A percentile compares a stretch with the other conserved stretches of the same genome.
phyloP scores from a whole-genome alignment of 2,113 vertebrate species.

The Cyanoramphus novaezelandiae region DNA sequence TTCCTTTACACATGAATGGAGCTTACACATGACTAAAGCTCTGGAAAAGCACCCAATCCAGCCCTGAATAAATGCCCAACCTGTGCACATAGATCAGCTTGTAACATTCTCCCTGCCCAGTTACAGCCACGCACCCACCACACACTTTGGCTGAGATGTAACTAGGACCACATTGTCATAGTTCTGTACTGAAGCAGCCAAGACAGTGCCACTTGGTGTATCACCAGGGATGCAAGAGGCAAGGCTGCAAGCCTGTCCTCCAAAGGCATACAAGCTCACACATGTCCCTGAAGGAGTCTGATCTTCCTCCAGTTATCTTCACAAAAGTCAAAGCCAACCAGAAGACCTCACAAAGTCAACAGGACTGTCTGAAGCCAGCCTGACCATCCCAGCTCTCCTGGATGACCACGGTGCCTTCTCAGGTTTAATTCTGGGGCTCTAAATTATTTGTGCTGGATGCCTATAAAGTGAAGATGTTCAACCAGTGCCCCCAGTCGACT shows the following conservation, averaged over 20 bases:
- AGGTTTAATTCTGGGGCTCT: background rate
- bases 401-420: background rate
- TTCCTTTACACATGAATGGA: background rate
- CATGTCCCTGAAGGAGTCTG: rapidly evolving
- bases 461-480: background rate
- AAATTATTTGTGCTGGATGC: background rate
- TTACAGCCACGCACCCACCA: background rate
- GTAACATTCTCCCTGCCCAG: background rate
- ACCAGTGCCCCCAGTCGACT: background rate
- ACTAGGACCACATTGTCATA: background rate
- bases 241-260: background rate
- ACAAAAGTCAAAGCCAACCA: background rate
- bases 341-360: background rate
- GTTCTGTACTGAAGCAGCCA: background rate
- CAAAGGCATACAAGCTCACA: background rate
- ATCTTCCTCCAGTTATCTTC: background rate
- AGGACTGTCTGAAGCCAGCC: background rate
- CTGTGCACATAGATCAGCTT: background rate
- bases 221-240: background rate
- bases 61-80: background rate
- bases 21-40: background rate
- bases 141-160: background rate
- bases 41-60: background rate
- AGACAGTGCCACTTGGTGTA: background rate
- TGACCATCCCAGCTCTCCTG: background rate